phyloP scores from a whole-genome alignment of 2,888 invertebrate genomes.

The Dendrolimus pini region DNA sequence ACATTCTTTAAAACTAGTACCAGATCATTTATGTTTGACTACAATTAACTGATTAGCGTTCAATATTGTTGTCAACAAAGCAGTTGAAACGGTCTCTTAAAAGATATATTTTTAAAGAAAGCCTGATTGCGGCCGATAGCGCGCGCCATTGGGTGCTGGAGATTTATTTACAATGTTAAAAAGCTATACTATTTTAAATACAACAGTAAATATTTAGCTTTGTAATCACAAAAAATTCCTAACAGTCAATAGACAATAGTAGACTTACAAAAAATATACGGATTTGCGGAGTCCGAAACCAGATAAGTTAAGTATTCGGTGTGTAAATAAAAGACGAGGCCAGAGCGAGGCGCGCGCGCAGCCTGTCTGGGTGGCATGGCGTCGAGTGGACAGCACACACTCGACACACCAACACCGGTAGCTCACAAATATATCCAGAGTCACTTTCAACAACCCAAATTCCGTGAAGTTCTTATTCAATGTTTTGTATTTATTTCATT shows the following conservation, averaged over 20 bases:
- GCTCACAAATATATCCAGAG: constrained; percentile 60
- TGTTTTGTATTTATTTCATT: constrained; percentile 4
- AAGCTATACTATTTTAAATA: too few relatives aligned
- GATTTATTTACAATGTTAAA: too few relatives aligned
- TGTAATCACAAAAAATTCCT: not conserved
- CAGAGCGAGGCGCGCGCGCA: constrained; percentile 13
- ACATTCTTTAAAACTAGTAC: too few relatives aligned
- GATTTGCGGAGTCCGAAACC: constrained; percentile 35
- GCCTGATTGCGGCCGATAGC: too few relatives aligned
- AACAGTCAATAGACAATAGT: constrained; percentile 12
- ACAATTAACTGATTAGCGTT: too few relatives aligned
- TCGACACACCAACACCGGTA: constrained; percentile 59
- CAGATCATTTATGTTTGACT: too few relatives aligned
- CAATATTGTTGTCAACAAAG: too few relatives aligned
- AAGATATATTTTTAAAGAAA: too few relatives aligned
- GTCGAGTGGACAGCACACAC: constrained; percentile 66
- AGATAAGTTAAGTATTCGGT: constrained; percentile 28
- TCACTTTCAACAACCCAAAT: constrained; percentile 52
- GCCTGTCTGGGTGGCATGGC: constrained; percentile 55
- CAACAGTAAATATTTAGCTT: too few relatives aligned
- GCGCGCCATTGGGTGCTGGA: too few relatives aligned
- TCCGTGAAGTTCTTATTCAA: constrained; percentile 35
- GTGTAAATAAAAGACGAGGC: constrained; percentile 25
- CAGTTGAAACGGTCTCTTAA: too few relatives aligned
- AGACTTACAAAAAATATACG: constrained; percentile 13